Evolutionary conservation across 2,888 invertebrate genomes (phyloP).

Genomic region (Nebria brevicollis): DNA sequence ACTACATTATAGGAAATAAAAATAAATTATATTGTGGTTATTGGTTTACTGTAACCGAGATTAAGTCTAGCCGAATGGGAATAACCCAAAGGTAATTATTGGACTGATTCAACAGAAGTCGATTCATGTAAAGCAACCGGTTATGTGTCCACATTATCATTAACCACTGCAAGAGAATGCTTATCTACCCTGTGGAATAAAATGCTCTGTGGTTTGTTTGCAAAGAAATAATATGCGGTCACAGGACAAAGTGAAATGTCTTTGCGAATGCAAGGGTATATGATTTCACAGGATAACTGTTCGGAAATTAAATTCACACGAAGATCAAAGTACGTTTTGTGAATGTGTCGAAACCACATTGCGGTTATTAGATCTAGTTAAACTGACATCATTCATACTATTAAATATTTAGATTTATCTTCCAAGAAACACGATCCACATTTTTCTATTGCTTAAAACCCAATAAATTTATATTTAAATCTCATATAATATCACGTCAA

Average conservation of each 20-base stretch:
- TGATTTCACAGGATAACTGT: conserved; percentile 33
- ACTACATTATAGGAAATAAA: neutral
- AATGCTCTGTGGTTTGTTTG: neutral
- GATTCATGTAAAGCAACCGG: neutral
- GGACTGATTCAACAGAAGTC: neutral
- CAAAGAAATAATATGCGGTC: neutral
- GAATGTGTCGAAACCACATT: conserved; percentile 28
- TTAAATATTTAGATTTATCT: too few species aligned
- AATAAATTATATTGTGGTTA: neutral
- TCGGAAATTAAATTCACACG: conserved; percentile 43
- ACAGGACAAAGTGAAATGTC: neutral
- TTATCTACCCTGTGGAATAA: neutral
- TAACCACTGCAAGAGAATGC: neutral
- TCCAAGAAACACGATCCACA: too few species aligned
- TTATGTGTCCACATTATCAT: neutral
- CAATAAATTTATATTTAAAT: too few species aligned
- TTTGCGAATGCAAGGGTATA: neutral
- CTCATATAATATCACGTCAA: too few species aligned
- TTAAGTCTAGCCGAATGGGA: neutral
- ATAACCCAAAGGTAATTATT: neutral
- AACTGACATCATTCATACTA: neutral
- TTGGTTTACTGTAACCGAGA: neutral
- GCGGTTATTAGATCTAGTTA: conserved; percentile 3
- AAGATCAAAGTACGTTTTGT: conserved; percentile 35
- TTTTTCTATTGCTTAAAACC: too few species aligned